Evolutionary conservation across 2,888 invertebrate species (phyloP), one percentile per base, ranked within the genome.

Genomic region (Corbicula japonica): DNA sequence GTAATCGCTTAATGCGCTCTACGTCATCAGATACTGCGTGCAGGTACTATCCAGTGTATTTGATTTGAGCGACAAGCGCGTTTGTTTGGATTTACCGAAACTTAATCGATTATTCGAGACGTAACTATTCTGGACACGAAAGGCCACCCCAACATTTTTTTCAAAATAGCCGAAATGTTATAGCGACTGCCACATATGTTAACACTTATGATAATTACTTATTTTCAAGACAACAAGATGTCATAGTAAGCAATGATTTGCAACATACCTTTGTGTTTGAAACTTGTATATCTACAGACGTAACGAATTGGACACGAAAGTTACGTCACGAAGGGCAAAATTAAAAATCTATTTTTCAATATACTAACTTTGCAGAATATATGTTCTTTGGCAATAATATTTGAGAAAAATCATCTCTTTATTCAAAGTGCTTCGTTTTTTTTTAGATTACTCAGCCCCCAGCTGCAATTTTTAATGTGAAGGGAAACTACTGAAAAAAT

Each of bases 241-340:
- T 18, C 41, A 41, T 41, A 41, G 41, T 41, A 41, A 41, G 41
- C 41, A 41, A 41, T 41, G 41, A 41, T 10, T 41, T 12, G 41
- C 41, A 10, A 41, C 12, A 41, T 10, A 41, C 41, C 41, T 41
- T 41, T 41, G 41, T 41, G 18, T 41, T 41, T 12, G 41, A 41
- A 41, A 41, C 41, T 10, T 41, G 18, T 41, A 18, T 41, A 12
- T 18, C 41, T 41, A 41, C 41, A 41, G 41, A 41, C 41, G 41
- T 41, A 41, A 41, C 41, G 12, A 41, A 41, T 41, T 41, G 41
- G 41, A 41, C 41, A 41, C 41, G 10, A 41, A 41, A 41, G 41
- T 41, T 41, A 41, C 41, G 41, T 41, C 41, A 41, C 41, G 41
- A 41, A 41, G 41, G 18, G 41, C 41, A 41, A 41, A 41, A 41